Percentiles rank a stretch among this genome's conserved stretches.
phyloP scores from a whole-genome alignment of 2,888 invertebrate genomes.

The Cylindroiulus punctatus region DNA sequence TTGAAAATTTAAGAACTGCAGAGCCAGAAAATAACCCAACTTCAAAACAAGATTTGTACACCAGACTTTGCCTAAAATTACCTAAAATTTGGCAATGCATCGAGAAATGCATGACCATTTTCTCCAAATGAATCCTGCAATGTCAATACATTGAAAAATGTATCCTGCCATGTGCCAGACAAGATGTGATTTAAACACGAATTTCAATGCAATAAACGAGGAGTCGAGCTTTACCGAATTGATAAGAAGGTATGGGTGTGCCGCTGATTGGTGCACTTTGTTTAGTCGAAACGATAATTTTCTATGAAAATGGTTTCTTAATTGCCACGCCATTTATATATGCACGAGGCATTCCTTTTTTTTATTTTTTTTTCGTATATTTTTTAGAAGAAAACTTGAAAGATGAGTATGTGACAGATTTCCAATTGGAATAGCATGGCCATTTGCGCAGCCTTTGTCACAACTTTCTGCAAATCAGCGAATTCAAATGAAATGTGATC shows the following conservation, averaged over 20 bases:
- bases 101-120: not conserved
- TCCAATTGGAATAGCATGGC: not conserved
- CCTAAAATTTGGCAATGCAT: too few relatives aligned
- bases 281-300: conserved; percentile 33
- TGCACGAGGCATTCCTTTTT: not conserved
- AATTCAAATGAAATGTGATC: not conserved
- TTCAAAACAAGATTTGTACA: too few relatives aligned
- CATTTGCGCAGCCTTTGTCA: not conserved
- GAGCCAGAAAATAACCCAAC: too few relatives aligned
- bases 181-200: too few relatives aligned
- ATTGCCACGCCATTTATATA: not conserved
- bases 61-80: too few relatives aligned
- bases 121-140: not conserved
- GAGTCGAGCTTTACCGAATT: not conserved
- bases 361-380: not conserved
- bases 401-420: not conserved
- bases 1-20: too few relatives aligned
- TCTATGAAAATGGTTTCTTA: conserved; percentile 45
- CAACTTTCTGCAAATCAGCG: not conserved
- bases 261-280: conserved; percentile 39
- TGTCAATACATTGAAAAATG: not conserved
- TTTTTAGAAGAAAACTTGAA: not conserved
- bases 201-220: too few relatives aligned
- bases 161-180: not conserved
- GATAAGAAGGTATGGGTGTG: not conserved